A percentile compares a stretch with the other conserved stretches of the same genome.
Conservation (phyloP, 1,140 invertebrate genomes). For the Caenorhabditis remanei region DNA sequence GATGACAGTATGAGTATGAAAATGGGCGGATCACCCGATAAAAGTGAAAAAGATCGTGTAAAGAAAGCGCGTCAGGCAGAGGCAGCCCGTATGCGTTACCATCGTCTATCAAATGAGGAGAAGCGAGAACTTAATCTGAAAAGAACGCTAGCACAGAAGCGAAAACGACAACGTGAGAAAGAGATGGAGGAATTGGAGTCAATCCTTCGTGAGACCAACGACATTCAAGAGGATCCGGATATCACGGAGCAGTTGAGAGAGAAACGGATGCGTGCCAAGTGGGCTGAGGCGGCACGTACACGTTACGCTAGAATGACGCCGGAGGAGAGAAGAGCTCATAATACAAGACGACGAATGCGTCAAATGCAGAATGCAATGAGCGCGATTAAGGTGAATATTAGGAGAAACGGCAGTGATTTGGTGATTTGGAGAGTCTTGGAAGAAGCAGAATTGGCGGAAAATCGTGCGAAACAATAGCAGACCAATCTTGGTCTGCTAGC, state of each 20-base stretch:
- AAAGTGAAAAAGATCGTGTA: conserved; percentile 64
- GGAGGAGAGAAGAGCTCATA: conserved; percentile 64
- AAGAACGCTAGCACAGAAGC: conserved; percentile 66
- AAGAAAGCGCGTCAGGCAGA: conserved; percentile 67
- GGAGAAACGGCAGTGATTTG: neutral
- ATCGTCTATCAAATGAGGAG: conserved; percentile 62
- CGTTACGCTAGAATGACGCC: conserved; percentile 64
- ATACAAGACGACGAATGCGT: conserved; percentile 64
- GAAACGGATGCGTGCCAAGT: conserved; percentile 67
- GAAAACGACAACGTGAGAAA: conserved; percentile 66
- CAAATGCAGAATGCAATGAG: conserved; percentile 65
- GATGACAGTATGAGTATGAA: neutral
- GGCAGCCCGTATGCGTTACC: conserved; percentile 65
- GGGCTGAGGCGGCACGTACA: conserved; percentile 66
- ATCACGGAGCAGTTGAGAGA: conserved; percentile 67
- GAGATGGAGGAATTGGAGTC: conserved; percentile 67
- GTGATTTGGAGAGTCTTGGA: neutral
- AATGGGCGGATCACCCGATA: conserved; percentile 58
- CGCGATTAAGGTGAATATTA: conserved; percentile 56
- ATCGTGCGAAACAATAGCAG: neutral
- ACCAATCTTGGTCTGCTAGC: neutral
- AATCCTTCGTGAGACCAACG: conserved; percentile 65
- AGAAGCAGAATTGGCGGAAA: neutral
- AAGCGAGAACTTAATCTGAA: conserved; percentile 68
- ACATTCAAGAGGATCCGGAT: conserved; percentile 68